Conservation (phyloP, 2,888 invertebrate genomes). For the Drosophila neotestacea region DNA sequence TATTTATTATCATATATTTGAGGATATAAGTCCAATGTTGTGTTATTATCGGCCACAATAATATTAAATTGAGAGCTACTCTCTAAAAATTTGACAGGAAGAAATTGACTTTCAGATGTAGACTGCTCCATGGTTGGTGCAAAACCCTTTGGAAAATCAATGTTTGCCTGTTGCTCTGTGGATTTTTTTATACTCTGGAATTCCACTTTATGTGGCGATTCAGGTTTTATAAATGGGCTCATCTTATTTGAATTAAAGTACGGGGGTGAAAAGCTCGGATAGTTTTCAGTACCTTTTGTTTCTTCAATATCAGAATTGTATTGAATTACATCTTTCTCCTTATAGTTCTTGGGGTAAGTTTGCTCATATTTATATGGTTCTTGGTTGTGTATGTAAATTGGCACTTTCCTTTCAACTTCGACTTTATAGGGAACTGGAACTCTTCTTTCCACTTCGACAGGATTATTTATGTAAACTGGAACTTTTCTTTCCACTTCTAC, state of each 20-base stretch:
- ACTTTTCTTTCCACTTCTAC: slow-evolving; percentile 85
- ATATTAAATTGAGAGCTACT: slow-evolving; percentile 56
- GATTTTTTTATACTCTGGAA: slow-evolving; percentile 6
- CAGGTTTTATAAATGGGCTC: slow-evolving; percentile 16
- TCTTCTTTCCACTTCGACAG: slow-evolving; percentile 85
- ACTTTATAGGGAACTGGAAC: slow-evolving; percentile 70
- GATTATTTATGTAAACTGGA: slow-evolving; percentile 63
- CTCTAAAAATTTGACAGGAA: slow-evolving; percentile 44
- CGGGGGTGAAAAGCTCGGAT: slow-evolving; percentile 28
- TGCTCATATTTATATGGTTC: slow-evolving; percentile 84
- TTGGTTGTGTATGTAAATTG: slow-evolving; percentile 79
- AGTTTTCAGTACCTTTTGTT: slow-evolving; percentile 45
- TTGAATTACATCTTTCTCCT: slow-evolving; percentile 48
- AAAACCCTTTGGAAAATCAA: slow-evolving; percentile 24
- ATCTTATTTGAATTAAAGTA: slow-evolving; percentile 20
- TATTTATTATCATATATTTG: slow-evolving; percentile 56
- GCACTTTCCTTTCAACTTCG: slow-evolving; percentile 86
- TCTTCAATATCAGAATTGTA: slow-evolving; percentile 44
- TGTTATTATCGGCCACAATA: slow-evolving; percentile 55
- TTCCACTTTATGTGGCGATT: slow-evolving; percentile 13
- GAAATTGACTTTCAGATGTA: slow-evolving; percentile 56
- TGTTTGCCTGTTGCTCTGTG: slow-evolving; percentile 13
- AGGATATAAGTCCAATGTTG: slow-evolving; percentile 27
- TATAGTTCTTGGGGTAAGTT: slow-evolving; percentile 41
- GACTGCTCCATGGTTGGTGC: slow-evolving; percentile 45